Evolutionary conservation across 2,888 invertebrate genomes (phyloP).

Genomic region (Dolichomitus sp.): DNA sequence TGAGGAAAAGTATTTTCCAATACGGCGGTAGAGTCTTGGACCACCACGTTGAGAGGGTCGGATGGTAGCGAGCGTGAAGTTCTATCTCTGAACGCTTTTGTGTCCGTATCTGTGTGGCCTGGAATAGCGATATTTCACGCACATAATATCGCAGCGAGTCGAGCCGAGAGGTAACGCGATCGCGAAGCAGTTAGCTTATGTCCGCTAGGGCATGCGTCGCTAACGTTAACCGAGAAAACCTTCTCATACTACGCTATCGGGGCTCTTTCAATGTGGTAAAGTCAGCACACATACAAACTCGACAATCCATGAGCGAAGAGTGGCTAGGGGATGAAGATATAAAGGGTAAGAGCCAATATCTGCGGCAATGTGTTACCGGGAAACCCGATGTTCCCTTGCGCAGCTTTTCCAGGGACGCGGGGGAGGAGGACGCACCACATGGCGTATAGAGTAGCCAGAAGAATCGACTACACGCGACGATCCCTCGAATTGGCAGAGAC

Average conservation of each 20-base stretch:
- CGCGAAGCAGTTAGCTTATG: constrained; percentile 33
- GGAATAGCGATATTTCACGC: constrained; percentile 51
- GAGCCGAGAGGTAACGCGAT: constrained; percentile 30
- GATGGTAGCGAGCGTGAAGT: constrained; percentile 2
- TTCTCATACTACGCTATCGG: neutral
- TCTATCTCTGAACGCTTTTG: constrained; percentile 12
- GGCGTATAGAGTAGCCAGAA: constrained; percentile 13
- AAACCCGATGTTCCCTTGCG: constrained; percentile 32
- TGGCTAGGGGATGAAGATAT: constrained; percentile 48
- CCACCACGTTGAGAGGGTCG: neutral
- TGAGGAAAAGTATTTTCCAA: constrained; percentile 49
- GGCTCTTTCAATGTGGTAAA: constrained; percentile 8
- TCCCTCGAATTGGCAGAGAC: neutral
- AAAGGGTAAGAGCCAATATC: constrained; percentile 61
- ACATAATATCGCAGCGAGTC: constrained; percentile 45
- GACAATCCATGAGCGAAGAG: constrained; percentile 4
- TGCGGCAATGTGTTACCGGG: constrained; percentile 62
- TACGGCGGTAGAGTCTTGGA: constrained; percentile 15
- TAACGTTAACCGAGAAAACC: constrained; percentile 25
- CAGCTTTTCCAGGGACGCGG: constrained; percentile 2
- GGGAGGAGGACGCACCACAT: neutral
- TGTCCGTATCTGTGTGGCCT: constrained; percentile 20
- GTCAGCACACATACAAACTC: neutral
- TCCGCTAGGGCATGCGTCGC: constrained; percentile 16
- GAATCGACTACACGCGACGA: constrained; percentile 13